A percentile compares a stretch with the other conserved stretches of the same genome.
Conservation (phyloP, 1,140 invertebrate genomes). For the Sogatella furcifera region DNA sequence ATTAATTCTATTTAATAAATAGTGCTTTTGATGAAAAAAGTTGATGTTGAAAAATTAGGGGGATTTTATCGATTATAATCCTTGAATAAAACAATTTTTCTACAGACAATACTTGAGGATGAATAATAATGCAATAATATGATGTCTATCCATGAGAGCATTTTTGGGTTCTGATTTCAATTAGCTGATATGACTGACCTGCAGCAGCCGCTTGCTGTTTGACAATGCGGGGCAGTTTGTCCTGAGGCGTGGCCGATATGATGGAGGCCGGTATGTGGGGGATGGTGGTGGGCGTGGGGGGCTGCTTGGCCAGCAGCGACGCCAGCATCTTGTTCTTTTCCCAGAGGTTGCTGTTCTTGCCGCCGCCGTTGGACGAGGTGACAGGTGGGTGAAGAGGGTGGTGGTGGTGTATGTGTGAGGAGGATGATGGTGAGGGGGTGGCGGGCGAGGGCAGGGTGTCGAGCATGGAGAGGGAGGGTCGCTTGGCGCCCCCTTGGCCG, state of each 20-base stretch:
- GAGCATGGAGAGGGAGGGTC: conserved; percentile 32
- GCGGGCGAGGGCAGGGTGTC: background rate
- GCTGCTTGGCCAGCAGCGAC: conserved; percentile 64
- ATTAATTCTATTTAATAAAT: no score
- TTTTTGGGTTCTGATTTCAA: no score
- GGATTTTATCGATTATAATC: no score
- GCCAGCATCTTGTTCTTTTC: conserved; percentile 82
- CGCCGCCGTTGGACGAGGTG: conserved; percentile 25
- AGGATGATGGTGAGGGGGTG: background rate
- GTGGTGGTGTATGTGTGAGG: background rate
- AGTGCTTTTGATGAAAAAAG: no score
- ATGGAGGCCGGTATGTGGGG: conserved; percentile 50
- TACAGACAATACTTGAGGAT: no score
- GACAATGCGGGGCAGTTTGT: conserved; percentile 41
- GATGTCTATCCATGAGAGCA: no score
- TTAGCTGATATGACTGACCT: background rate
- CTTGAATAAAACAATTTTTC: no score
- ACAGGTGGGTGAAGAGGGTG: conserved; percentile 12
- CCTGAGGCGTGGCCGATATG: conserved; percentile 52
- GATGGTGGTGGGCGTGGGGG: conserved; percentile 55
- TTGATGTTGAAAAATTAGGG: no score
- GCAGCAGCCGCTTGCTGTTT: conserved; percentile 26
- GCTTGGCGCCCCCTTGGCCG: conserved; percentile 34
- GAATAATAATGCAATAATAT: no score
- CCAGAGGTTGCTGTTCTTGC: conserved; percentile 52